phyloP scores from a whole-genome alignment of 2,797 vertebrate species.

The Gymnoscopelus braueri region DNA sequence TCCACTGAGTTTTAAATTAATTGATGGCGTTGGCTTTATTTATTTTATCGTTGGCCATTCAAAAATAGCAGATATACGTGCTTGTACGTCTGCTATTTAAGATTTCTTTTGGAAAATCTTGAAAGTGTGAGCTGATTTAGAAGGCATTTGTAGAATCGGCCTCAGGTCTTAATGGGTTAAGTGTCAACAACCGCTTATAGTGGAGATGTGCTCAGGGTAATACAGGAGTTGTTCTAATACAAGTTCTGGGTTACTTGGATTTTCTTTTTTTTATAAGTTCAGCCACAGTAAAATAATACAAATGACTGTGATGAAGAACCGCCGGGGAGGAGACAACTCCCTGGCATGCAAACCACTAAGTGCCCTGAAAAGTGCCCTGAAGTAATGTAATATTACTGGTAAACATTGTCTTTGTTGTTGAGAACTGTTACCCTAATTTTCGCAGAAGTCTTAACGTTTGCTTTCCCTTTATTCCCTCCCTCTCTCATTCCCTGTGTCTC shows the following conservation, averaged over 20 bases:
- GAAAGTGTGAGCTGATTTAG: too few relatives aligned
- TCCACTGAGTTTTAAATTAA: too few relatives aligned
- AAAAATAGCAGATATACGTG: too few relatives aligned
- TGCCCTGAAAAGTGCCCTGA: background rate
- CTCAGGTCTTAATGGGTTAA: background rate
- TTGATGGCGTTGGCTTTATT: too few relatives aligned
- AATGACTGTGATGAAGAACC: background rate
- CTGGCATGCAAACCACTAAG: background rate
- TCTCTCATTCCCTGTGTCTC: background rate
- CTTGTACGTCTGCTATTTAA: too few relatives aligned
- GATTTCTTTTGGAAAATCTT: too few relatives aligned
- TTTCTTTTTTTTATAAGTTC: too few relatives aligned
- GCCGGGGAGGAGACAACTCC: background rate
- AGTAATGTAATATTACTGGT: background rate
- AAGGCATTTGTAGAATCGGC: too few relatives aligned
- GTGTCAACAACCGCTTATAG: conserved; percentile 3
- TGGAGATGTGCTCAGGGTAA: conserved; percentile 21
- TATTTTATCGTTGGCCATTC: too few relatives aligned
- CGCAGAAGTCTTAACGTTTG: too few relatives aligned
- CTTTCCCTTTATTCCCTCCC: background rate
- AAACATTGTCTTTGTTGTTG: background rate
- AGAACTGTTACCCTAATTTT: too few relatives aligned
- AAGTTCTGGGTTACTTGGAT: background rate
- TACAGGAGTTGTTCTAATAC: background rate
- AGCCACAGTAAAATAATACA: background rate